Conservation (phyloP, 2,888 invertebrate genomes). For the Sinodicranocentrus sp. region DNA sequence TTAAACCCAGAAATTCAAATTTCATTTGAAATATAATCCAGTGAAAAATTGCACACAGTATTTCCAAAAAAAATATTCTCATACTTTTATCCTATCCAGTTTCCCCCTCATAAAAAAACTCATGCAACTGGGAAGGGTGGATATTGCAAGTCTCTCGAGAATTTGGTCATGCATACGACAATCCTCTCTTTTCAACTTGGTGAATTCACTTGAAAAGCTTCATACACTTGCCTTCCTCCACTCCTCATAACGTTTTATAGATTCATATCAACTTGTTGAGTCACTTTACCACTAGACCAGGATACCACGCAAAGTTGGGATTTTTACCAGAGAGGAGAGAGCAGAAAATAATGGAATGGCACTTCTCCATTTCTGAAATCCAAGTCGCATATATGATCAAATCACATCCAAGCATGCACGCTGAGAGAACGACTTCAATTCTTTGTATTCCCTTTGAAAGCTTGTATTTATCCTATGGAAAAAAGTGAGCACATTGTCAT, state of each 20-base stretch:
- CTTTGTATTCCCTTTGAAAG: no score
- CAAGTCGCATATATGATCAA: not conserved
- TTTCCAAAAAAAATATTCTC: not conserved
- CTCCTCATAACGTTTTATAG: not conserved
- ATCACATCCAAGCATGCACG: no score
- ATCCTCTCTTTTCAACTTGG: constrained; percentile 33
- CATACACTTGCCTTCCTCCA: no score
- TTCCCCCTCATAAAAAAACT: no score
- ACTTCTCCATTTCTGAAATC: constrained; percentile 5
- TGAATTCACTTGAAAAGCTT: constrained; percentile 7
- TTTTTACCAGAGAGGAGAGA: no score
- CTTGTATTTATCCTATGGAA: no score
- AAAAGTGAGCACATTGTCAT: no score
- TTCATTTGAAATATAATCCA: no score
- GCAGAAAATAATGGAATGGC: not conserved
- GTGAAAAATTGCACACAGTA: not conserved
- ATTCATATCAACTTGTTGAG: constrained; percentile 57
- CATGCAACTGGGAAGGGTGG: no score
- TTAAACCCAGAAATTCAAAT: no score
- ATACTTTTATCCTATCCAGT: no score
- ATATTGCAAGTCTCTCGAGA: not conserved
- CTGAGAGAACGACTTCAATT: no score
- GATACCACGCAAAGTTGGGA: not conserved
- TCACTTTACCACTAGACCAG: constrained; percentile 1
- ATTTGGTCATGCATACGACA: constrained; percentile 33